A percentile compares a stretch with the other conserved stretches of the same genome.
These are phyloP conservation scores for Oedothorax gibbosus DNA, from an alignment of 1,140 invertebrate species.

Conservation along the genomic window DNA sequence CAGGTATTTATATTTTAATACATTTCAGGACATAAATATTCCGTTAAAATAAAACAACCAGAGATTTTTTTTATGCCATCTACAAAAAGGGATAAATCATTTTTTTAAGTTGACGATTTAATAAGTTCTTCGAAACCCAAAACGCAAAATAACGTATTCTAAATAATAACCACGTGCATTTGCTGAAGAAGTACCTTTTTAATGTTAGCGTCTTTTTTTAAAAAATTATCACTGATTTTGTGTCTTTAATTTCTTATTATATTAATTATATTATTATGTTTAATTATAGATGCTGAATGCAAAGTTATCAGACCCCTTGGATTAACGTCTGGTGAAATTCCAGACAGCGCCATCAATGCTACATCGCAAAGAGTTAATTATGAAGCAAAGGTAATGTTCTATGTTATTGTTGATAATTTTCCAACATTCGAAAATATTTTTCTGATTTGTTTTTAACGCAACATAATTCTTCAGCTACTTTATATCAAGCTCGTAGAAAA, in stretches of 20 bases:
- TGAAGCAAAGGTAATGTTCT: constrained; percentile 63
- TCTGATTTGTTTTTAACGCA: neutral
- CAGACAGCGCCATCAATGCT: constrained; percentile 94
- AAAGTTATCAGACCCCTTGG: constrained; percentile 92
- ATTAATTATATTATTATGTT: no score
- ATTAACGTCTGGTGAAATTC: constrained; percentile 90
- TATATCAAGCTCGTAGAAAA: no score
- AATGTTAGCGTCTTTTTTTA: no score
- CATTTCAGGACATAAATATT: no score
- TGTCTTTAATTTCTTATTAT: no score
- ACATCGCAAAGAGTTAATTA: constrained; percentile 80
- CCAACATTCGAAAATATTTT: neutral
- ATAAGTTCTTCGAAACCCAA: no score
- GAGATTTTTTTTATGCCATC: neutral
- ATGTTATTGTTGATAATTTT: neutral
- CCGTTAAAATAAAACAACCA: neutral
- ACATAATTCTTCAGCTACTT: neutral
- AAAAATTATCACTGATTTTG: no score
- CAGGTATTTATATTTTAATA: neutral
- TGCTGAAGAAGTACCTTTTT: no score
- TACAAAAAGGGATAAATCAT: no score
- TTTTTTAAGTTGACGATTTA: no score
- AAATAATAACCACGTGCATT: no score
- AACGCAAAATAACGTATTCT: no score
- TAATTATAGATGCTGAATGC: constrained; percentile 82